Percentiles rank a stretch among this genome's conserved stretches.
These are phyloP conservation scores for Ptychoptera contaminata DNA, from an alignment of 2,888 invertebrate species.

Conservation along the genomic window DNA sequence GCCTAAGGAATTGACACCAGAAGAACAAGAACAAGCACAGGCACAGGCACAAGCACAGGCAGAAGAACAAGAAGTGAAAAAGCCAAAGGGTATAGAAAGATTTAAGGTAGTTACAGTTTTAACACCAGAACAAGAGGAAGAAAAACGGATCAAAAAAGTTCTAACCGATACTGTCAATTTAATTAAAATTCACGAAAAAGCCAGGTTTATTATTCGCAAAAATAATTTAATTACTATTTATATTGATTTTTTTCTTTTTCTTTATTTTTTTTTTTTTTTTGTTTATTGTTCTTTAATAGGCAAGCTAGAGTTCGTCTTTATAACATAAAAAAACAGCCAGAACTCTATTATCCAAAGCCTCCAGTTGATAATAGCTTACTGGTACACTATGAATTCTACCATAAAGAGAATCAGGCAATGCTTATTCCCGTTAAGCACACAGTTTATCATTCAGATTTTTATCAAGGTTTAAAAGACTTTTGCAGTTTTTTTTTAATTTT, in stretches of 20 bases:
- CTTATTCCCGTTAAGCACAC: conserved; percentile 23
- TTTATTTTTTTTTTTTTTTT: not conserved
- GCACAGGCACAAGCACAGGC: not conserved
- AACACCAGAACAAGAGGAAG: conserved; percentile 8
- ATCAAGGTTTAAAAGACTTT: conserved; percentile 6
- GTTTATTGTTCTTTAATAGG: too few relatives aligned
- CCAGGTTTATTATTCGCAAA: conserved; percentile 15
- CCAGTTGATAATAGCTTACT: too few relatives aligned
- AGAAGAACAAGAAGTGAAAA: conserved; percentile 6
- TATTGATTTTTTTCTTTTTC: too few relatives aligned
- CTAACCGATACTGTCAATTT: conserved; percentile 20
- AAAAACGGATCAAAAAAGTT: conserved; percentile 10
- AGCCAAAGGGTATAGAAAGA: not conserved
- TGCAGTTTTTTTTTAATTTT: not conserved
- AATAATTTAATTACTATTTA: too few relatives aligned
- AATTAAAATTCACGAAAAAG: conserved; percentile 35
- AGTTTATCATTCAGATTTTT: conserved; percentile 19
- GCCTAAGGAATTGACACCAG: conserved; percentile 3
- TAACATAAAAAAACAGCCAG: conserved; percentile 12
- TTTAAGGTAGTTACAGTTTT: conserved; percentile 4
- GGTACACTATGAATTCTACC: conserved; percentile 18
- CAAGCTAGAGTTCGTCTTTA: conserved; percentile 14
- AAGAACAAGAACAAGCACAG: conserved; percentile 8
- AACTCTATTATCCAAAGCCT: conserved; percentile 9
- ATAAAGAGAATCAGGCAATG: conserved; percentile 21